These are phyloP conservation scores for Mionectes macconnelli DNA, from an alignment of 2,113 vertebrate genomes.

Conservation along the genomic window DNA sequence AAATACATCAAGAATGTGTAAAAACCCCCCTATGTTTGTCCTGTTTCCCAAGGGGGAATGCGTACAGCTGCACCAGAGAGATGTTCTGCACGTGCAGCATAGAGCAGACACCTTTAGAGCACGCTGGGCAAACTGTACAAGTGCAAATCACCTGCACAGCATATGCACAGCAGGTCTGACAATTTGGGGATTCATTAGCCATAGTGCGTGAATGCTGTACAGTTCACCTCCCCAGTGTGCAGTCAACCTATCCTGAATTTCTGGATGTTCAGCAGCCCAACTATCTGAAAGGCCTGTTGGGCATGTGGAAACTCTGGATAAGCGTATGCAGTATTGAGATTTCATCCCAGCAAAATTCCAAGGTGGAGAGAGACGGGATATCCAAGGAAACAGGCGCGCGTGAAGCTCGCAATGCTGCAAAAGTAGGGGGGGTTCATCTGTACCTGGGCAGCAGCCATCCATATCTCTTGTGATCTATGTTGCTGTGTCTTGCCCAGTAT, in stretches of 20 bases:
- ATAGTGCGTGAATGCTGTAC: background rate
- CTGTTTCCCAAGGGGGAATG: background rate
- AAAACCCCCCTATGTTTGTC: background rate
- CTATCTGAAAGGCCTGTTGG: background rate
- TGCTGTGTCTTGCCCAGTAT: background rate
- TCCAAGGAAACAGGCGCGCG: background rate
- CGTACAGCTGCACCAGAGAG: background rate
- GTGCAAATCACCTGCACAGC: background rate
- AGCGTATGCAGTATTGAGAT: background rate
- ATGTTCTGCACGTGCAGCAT: background rate
- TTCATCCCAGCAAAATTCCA: background rate
- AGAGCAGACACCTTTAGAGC: background rate
- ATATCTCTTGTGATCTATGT: background rate
- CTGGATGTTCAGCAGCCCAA: background rate
- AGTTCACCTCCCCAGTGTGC: background rate
- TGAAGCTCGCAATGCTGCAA: background rate
- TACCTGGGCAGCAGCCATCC: background rate
- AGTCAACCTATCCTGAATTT: conserved; percentile 17
- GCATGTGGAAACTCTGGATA: conserved; percentile 1
- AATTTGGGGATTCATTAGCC: background rate
- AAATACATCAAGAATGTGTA: background rate
- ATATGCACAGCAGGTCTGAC: conserved; percentile 19
- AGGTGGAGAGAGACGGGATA: background rate
- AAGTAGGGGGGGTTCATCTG: background rate
- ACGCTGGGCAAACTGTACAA: background rate